A percentile compares a stretch with the other conserved stretches of the same genome.
Evolutionary conservation across 2,797 vertebrate genomes (phyloP).

Genomic region (Eupleurogrammus muticus): DNA sequence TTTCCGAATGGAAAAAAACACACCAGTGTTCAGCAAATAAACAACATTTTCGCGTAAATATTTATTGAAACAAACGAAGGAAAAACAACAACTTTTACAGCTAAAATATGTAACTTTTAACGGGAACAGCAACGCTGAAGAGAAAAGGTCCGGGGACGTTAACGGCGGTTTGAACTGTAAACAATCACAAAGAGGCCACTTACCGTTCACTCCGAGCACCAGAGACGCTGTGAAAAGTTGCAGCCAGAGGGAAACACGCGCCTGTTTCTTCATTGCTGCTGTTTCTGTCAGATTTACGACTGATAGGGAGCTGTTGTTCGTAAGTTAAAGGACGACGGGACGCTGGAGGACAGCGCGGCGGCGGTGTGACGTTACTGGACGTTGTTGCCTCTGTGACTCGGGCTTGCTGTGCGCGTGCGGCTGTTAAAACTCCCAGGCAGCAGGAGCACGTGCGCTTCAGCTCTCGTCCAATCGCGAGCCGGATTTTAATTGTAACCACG

Average conservation of each 20-base stretch:
- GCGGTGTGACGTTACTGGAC: background rate
- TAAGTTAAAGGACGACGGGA: background rate
- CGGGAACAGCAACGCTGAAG: background rate
- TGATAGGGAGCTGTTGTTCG: background rate
- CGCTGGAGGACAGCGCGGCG: background rate
- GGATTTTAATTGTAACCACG: constrained; percentile 57
- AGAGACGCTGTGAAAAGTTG: constrained; percentile 74
- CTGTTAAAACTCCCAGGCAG: constrained; percentile 45
- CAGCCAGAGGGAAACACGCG: constrained; percentile 43
- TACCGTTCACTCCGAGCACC: constrained; percentile 71
- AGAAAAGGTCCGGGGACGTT: constrained; percentile 7
- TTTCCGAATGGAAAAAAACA: background rate
- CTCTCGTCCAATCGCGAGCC: constrained; percentile 72
- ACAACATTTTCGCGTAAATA: background rate
- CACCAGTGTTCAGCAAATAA: background rate
- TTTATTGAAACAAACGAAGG: background rate
- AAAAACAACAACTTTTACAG: background rate
- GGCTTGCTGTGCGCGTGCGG: constrained; percentile 36
- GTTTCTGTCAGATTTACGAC: background rate
- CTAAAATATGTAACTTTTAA: background rate
- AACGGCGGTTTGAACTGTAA: constrained; percentile 42
- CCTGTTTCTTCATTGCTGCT: constrained; percentile 66
- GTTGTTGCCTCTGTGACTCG: constrained; percentile 10
- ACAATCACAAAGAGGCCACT: constrained; percentile 60
- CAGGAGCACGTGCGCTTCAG: constrained; percentile 75